Evolutionary conservation across 2,888 invertebrate species (phyloP).

Genomic region (Apotomis capreana): DNA sequence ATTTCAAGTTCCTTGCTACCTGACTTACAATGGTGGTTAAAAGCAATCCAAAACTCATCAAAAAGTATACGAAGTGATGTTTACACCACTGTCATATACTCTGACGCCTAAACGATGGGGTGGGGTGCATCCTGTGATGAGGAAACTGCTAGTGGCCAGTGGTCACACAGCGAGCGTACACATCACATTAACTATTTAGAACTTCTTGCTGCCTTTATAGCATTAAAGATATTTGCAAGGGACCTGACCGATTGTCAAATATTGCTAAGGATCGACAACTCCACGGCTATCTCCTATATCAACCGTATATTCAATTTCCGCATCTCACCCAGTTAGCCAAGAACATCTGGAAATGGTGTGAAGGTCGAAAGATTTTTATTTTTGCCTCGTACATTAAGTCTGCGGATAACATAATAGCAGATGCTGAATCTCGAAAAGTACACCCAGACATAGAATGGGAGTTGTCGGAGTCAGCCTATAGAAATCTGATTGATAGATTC

Average conservation of each 20-base stretch:
- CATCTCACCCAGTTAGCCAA: slow-evolving; percentile 20
- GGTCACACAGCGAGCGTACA: slow-evolving; percentile 30
- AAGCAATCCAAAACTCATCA: slow-evolving; percentile 12
- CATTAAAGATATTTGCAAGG: slow-evolving; percentile 35
- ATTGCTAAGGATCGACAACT: slow-evolving; percentile 41
- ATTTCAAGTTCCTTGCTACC: not conserved
- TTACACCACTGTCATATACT: slow-evolving; percentile 31
- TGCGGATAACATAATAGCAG: slow-evolving; percentile 39
- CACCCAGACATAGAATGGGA: slow-evolving; percentile 43
- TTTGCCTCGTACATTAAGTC: slow-evolving; percentile 42
- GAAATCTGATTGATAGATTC: slow-evolving; percentile 34
- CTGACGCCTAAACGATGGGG: slow-evolving; percentile 41
- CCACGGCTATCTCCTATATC: slow-evolving; percentile 39
- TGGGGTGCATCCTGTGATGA: slow-evolving; percentile 40
- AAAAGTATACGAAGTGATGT: slow-evolving; percentile 18
- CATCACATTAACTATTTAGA: slow-evolving; percentile 42
- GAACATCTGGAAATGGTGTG: slow-evolving; percentile 36
- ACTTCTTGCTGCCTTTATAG: slow-evolving; percentile 38
- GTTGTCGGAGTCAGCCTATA: slow-evolving; percentile 30
- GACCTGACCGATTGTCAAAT: slow-evolving; percentile 33
- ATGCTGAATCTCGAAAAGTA: slow-evolving; percentile 35
- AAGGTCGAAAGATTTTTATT: slow-evolving; percentile 30
- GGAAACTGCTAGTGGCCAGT: slow-evolving; percentile 35
- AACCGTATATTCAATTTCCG: slow-evolving; percentile 33
- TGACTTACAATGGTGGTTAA: slow-evolving; percentile 40